Conservation (phyloP, 2,888 invertebrate species). For the Machimus atricapillus region DNA sequence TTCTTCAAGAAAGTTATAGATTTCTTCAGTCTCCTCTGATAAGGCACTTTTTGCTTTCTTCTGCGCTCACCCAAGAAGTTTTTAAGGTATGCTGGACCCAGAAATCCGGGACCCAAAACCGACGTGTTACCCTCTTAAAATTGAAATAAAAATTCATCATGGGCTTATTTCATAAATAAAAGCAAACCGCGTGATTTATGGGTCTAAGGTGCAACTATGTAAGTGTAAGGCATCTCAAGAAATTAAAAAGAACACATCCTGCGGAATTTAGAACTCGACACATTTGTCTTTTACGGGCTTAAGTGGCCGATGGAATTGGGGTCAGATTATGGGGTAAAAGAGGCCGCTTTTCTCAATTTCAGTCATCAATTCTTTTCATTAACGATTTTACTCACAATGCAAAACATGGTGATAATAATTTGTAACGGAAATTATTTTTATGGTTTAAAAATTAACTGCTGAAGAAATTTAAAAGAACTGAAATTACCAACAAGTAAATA, state of each 20-base stretch:
- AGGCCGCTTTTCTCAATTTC: background rate
- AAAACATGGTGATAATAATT: background rate
- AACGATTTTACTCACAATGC: background rate
- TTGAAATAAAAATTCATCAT: background rate
- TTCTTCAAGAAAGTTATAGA: background rate
- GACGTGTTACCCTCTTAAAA: constrained; percentile 7
- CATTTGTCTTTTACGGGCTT: background rate
- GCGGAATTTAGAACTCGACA: background rate
- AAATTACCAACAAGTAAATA: no score
- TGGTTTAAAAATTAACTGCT: background rate
- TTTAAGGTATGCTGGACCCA: background rate
- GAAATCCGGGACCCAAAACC: background rate
- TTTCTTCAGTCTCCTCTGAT: background rate
- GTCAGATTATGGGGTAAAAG: background rate
- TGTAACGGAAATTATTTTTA: constrained; percentile 30
- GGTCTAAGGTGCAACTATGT: constrained; percentile 34
- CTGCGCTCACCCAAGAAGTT: background rate
- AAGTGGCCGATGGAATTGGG: background rate
- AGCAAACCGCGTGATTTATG: constrained; percentile 18
- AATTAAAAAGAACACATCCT: background rate
- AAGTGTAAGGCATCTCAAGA: background rate
- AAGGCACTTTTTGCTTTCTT: constrained; percentile 1
- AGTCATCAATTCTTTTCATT: background rate
- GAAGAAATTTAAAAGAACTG: background rate
- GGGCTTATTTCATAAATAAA: background rate